Evolutionary conservation across 2,888 invertebrate species (phyloP), one percentile per base, ranked within the genome.

Genomic region (Lysandra coridon): DNA sequence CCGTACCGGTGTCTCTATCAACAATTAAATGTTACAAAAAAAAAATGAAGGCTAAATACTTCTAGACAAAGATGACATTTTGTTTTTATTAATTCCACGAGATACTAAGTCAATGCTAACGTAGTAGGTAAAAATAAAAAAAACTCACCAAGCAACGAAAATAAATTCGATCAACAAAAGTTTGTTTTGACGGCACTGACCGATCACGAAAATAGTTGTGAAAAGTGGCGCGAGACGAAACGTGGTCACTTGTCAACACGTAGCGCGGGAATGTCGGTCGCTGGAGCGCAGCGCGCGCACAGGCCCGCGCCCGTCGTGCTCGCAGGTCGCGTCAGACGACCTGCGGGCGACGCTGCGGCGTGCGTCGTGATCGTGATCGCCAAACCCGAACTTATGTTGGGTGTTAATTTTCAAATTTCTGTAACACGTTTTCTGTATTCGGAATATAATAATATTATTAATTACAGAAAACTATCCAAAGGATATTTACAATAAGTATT

Each of bases 201-300:
- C 88, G 78, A 81, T 79, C 82, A 23, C 33, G 83, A 80, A 77
- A 85, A 85, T 83, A 83, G 80, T 86, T 86, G 87, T 86, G 86
- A 84, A 85, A 81, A 81, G 30, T 82, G 82, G 84, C 87, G 88
- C 86, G 85, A 85, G 83, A 17, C 90, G 91, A 85, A 83, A 33
- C 90, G 91, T 90, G 84, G 80, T 85, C 82, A 80, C 82, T 40
- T 79, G 82, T 78, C 85, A 85, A 83, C 82, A 82, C 57, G 62
- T 82, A 85, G 85, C 80, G 83, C 83, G 83, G 85, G 85, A 83
- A 84, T 87, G 84, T 88, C 88, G 84, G 60, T 73, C 57, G 30
- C 57, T 12, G 14, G 30, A 7, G 75, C 53, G 76, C 76, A 62
- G n/a, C 62, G 44, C 74, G 74, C 37, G 44, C 49, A 17, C 33